phyloP scores from a whole-genome alignment of 1,140 invertebrate species.

The Sogatella furcifera region DNA sequence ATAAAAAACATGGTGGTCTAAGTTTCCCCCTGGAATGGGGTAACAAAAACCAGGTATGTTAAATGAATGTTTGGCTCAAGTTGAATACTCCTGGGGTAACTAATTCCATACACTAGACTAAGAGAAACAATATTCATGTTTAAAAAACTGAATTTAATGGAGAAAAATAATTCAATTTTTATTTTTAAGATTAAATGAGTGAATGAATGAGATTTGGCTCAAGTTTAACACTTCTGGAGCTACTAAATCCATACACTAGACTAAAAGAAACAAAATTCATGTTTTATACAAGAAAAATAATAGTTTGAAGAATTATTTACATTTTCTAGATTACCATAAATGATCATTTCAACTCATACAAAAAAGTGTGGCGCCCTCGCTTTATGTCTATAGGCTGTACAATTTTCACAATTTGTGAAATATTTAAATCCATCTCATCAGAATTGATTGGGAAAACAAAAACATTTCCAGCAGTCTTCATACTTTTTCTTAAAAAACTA shows the following conservation, averaged over 20 bases:
- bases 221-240: too few relatives aligned
- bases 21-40: too few relatives aligned
- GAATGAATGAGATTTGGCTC: too few relatives aligned
- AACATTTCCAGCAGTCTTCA: slow-evolving; percentile 5
- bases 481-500: slow-evolving; percentile 1
- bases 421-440: slow-evolving; percentile 5
- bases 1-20: too few relatives aligned
- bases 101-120: too few relatives aligned
- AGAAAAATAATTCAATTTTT: too few relatives aligned
- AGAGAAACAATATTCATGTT: too few relatives aligned
- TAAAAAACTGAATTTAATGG: too few relatives aligned
- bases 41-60: too few relatives aligned
- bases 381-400: slow-evolving; percentile 2
- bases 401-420: slow-evolving; percentile 3
- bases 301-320: not conserved
- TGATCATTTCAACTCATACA: slow-evolving; percentile 6
- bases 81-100: too few relatives aligned
- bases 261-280: slow-evolving; percentile 4
- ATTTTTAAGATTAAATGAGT: too few relatives aligned
- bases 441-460: slow-evolving; percentile 2
- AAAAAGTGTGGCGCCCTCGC: slow-evolving; percentile 1
- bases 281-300: not conserved
- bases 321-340: not conserved
- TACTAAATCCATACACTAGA: not conserved
- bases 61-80: too few relatives aligned